These are phyloP conservation scores for Acronicta alni DNA, from an alignment of 2,888 invertebrate genomes.

Conservation along the genomic window DNA sequence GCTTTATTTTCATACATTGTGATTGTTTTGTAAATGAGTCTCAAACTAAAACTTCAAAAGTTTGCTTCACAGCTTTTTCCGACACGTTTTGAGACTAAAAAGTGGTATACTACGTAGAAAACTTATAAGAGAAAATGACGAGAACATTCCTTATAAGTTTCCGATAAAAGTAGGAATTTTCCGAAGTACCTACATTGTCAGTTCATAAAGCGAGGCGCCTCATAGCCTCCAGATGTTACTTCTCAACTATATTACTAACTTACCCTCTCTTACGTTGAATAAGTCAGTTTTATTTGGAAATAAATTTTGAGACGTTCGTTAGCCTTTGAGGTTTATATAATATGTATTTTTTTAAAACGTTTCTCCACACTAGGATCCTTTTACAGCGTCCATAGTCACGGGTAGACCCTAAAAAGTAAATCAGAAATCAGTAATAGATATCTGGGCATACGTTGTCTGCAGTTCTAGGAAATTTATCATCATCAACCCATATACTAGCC, in stretches of 20 bases:
- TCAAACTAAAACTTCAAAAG: no score
- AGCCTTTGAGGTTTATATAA: neutral
- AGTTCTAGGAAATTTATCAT: no score
- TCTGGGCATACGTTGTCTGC: no score
- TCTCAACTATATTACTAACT: conserved; percentile 43
- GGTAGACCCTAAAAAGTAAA: no score
- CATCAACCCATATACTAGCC: no score
- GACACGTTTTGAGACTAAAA: conserved; percentile 23
- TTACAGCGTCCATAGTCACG: no score
- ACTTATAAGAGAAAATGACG: conserved; percentile 36
- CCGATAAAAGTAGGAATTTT: conserved; percentile 34
- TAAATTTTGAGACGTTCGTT: neutral
- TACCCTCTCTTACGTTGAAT: conserved; percentile 16
- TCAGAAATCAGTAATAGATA: no score
- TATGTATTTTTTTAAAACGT: no score
- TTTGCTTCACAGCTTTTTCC: neutral
- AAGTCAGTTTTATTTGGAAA: conserved; percentile 25
- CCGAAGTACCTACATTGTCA: conserved; percentile 29
- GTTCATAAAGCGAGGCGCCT: conserved; percentile 51
- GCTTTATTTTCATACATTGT: no score
- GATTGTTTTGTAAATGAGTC: no score
- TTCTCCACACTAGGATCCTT: no score
- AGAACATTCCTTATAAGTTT: conserved; percentile 44
- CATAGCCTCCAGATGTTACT: conserved; percentile 47
- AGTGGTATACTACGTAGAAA: conserved; percentile 15